phyloP scores from a whole-genome alignment of 2,797 vertebrate species.

The Parauchenoglanis ngamensis region DNA sequence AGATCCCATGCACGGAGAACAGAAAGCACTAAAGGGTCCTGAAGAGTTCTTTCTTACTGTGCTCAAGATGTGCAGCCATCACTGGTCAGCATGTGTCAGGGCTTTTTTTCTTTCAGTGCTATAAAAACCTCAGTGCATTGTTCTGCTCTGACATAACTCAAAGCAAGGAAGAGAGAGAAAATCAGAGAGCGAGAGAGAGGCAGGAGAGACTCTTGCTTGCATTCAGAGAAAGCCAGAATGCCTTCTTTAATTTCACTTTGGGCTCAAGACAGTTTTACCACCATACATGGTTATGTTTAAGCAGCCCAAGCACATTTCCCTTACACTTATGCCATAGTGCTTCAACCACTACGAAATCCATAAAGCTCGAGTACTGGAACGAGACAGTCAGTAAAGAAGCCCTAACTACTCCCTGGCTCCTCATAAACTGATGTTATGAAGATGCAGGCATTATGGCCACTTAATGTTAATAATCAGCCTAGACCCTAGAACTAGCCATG shows the following conservation, averaged over 20 bases:
- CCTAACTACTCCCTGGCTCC: not conserved
- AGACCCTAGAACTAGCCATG: not conserved
- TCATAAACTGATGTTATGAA: not conserved
- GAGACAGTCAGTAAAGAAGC: conserved; percentile 1
- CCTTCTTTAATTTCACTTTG: conserved; percentile 51
- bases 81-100: conserved; percentile 33
- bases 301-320: conserved; percentile 52
- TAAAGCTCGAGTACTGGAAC: conserved; percentile 32
- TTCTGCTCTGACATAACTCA: conserved; percentile 61
- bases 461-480: not conserved
- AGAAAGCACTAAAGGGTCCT: not conserved
- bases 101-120: conserved; percentile 15
- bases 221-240: conserved; percentile 41
- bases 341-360: conserved; percentile 53
- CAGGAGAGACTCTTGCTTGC: conserved; percentile 32
- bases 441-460: not conserved
- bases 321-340: conserved; percentile 48
- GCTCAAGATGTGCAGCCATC: not conserved
- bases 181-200: conserved; percentile 19
- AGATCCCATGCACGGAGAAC: not conserved
- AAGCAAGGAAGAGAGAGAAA: conserved; percentile 40
- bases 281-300: conserved; percentile 64
- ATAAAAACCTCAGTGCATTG: conserved; percentile 59
- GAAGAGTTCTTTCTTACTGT: not conserved
- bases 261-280: conserved; percentile 38